Conservation (phyloP, 1,140 invertebrate species). For the Archegozetes longisetosus region DNA sequence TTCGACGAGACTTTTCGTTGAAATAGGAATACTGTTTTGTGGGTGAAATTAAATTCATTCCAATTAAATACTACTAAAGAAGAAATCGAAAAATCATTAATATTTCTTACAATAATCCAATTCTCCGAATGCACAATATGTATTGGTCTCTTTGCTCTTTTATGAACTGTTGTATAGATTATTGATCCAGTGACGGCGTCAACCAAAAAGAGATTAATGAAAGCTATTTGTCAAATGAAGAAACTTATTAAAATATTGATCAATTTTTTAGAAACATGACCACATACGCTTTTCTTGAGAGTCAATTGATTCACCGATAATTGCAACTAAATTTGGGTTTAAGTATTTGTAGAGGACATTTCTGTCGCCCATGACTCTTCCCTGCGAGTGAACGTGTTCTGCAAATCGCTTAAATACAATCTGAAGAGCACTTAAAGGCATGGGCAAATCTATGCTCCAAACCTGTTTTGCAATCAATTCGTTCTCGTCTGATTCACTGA, state of each 20-base stretch:
- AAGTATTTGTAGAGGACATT: conserved; percentile 96
- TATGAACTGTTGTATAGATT: conserved; percentile 34
- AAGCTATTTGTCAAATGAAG: neutral
- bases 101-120: conserved; percentile 55
- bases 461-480: conserved; percentile 33
- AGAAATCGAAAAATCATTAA: conserved; percentile 12
- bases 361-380: conserved; percentile 80
- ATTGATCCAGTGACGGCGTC: conserved; percentile 69
- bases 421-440: conserved; percentile 21
- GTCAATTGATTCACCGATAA: conserved; percentile 62
- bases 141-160: conserved; percentile 51
- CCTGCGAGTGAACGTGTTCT: conserved; percentile 88
- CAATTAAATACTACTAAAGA: conserved; percentile 28
- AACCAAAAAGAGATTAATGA: conserved; percentile 60
- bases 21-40: conserved; percentile 90
- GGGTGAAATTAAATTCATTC: no score
- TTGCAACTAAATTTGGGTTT: conserved; percentile 86
- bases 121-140: conserved; percentile 91
- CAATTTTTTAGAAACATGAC: neutral
- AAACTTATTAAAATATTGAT: no score
- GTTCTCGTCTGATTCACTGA: conserved; percentile 25
- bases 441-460: conserved; percentile 53
- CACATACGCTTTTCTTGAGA: conserved; percentile 50
- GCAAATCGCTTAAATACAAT: conserved; percentile 49
- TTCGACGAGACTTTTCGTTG: conserved; percentile 78